Base-by-base conservation (phyloP, 2,113 vertebrate genomes). In the Microcebus jonahi region DNA sequence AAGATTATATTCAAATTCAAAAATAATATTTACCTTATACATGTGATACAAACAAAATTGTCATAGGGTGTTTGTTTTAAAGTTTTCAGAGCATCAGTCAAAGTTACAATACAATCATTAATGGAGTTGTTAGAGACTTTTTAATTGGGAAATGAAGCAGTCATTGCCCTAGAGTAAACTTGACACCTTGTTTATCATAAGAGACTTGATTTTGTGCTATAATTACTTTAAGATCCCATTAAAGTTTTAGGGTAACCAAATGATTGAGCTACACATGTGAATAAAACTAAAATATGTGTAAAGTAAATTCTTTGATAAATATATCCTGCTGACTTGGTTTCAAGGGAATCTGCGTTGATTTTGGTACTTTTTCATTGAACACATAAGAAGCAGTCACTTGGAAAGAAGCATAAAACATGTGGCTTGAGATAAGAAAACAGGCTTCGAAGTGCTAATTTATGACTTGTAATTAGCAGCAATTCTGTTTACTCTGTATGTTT, bases 381-480 rank as follows among this genome's bases (percentile, higher is more conserved):
- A 94, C 70, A 23, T 96, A 82, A 63, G 57, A 88, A 61, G 53
- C 65, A 95, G 45, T 92, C 88, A 90, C 42, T 89, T 86, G 71
- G 67, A 85, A 96, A 82, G 45, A 94, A 81, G 50, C 27, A 95
- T 88, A 71, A 96, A 98, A 94, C 68, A 92, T 94, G 55, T 96
- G 29, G 42, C 53, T 80, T 94, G 63, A 95, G 87, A 96, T 91
- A 71, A 92, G 84, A 97, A 91, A 96, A 93, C 75, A 96, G 59
- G 77, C 53, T 92, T 90, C 80, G 23, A 90, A 92, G 83, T 95
- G 39, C 48, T 96, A 92, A 96, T 94, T 96, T 96, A 95, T 81
- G 94, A 95, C 48, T 93, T 84, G 36, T 90, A 95, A 97, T 97
- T 96, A 97, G 76, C 81, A 98, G 71, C 55, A 77, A 61, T 88